Evolutionary conservation across 1,140 invertebrate genomes (phyloP).

Genomic region (Scylla paramamosain): DNA sequence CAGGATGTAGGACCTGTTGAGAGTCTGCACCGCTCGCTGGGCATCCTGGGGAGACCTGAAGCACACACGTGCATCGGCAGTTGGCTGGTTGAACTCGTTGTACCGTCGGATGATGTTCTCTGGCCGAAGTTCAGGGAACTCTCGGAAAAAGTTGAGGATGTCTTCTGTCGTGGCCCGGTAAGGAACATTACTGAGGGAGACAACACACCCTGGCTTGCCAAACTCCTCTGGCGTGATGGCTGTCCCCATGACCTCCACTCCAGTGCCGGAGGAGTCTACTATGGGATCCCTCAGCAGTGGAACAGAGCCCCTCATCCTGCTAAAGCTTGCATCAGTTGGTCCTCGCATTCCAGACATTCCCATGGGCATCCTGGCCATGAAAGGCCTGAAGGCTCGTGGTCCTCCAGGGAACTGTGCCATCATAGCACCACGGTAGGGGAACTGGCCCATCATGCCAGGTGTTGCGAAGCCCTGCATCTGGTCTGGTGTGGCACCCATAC

Average conservation of each 20-base stretch:
- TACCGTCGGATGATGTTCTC: conserved; percentile 91
- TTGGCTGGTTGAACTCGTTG: conserved; percentile 91
- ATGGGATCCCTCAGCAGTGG: conserved; percentile 67
- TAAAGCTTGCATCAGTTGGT: conserved; percentile 70
- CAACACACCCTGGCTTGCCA: conserved; percentile 89
- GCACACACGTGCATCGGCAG: conserved; percentile 93
- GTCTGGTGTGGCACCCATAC: not conserved
- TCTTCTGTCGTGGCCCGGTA: conserved; percentile 92
- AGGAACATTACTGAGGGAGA: conserved; percentile 92
- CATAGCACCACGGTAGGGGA: conserved; percentile 55
- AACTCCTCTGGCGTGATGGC: conserved; percentile 83
- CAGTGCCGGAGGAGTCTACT: conserved; percentile 61
- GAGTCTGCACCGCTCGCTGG: conserved; percentile 85
- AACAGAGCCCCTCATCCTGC: conserved; percentile 37
- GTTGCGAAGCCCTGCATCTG: not conserved
- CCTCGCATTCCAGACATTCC: conserved; percentile 67
- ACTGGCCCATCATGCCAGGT: not conserved
- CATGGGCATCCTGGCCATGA: conserved; percentile 65
- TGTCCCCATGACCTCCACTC: conserved; percentile 75
- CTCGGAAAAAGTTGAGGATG: conserved; percentile 91
- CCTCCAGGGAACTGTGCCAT: conserved; percentile 42
- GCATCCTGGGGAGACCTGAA: conserved; percentile 89
- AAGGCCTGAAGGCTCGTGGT: conserved; percentile 50
- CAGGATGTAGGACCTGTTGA: conserved; percentile 78
- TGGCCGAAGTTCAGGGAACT: conserved; percentile 85